Percentiles rank a stretch among this genome's conserved stretches.
Evolutionary conservation across 2,888 invertebrate genomes (phyloP).

Genomic region (Eristalis arbustorum): DNA sequence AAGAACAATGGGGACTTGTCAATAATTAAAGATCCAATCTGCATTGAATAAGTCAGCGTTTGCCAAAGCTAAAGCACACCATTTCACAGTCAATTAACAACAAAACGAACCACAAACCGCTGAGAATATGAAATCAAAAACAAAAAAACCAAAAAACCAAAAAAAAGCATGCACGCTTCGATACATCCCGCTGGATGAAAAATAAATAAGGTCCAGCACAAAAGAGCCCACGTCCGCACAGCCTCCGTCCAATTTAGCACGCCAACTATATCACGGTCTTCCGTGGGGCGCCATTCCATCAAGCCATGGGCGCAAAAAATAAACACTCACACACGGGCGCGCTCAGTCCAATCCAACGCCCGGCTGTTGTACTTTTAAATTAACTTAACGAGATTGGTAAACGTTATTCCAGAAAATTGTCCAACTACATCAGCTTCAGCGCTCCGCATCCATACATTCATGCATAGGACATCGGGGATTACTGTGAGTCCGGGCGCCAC

Average conservation of each 20-base stretch:
- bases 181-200: neutral
- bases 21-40: neutral
- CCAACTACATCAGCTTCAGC: conserved; percentile 31
- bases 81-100: conserved; percentile 42
- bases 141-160: conserved; percentile 1
- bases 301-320: neutral
- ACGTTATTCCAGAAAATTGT: conserved; percentile 50
- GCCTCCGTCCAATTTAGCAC: conserved; percentile 9
- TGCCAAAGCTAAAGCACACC: neutral
- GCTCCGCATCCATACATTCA: conserved; percentile 3
- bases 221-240: neutral
- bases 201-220: conserved; percentile 1
- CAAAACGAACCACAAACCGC: conserved; percentile 20
- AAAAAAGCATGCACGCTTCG: neutral
- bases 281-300: neutral
- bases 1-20: neutral
- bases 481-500: conserved; percentile 16
- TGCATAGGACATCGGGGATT: conserved; percentile 20
- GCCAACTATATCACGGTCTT: neutral
- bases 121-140: conserved; percentile 1
- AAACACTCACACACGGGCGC: neutral
- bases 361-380: conserved; percentile 56
- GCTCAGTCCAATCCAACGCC: neutral
- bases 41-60: neutral
- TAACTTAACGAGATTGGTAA: conserved; percentile 65